Evolutionary conservation across 2,113 vertebrate species (phyloP), one percentile per base, ranked within the genome.

Genomic region (Stictonetta naevosa): DNA sequence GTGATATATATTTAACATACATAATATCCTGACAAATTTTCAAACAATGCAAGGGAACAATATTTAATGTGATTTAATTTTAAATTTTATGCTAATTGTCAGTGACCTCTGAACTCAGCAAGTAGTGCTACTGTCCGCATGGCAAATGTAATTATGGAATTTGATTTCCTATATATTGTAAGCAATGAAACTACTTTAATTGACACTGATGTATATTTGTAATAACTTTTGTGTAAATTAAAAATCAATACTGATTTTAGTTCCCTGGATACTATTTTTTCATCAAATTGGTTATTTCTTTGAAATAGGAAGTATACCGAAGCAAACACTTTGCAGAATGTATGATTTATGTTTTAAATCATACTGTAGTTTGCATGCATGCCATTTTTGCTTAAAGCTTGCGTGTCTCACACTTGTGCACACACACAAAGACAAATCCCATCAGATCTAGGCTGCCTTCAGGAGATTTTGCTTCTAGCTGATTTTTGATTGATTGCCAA

Each of bases 181-280:
- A 85, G 73, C 71, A 96, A 88, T 92, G 76, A 78, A 97, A 97
- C 52, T 64, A 46, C 95, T 97, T 96, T 97, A 98, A 97, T 95
- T 98, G 97, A 97, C 97, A 98, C 90, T 97, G 95, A 98, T 97
- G 95, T 90, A 97, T 98, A 97, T 96, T 96, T 97, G 93, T 93
- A 97, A 97, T 97, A 97, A 97, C 91, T 97, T 96, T 38, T 89
- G 72, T 85, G 91, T 83, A 97, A 97, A 97, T 97, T 97, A 97
- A 98, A 97, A 98, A 98, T 97, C 96, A 97, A 97, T 97, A 76
- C 58, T 67, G 93, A 92, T 97, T 97, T 93, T 88, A 96, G 76
- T 33, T 94, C 88, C 78, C 78, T 85, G 52, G 15, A 56, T 87
- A 48, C 46, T 88, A 36, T 72, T 93, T 97, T 96, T 96, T 92